Evolutionary conservation across 2,797 vertebrate species (phyloP).

Genomic region (Clarias platycephalus): DNA sequence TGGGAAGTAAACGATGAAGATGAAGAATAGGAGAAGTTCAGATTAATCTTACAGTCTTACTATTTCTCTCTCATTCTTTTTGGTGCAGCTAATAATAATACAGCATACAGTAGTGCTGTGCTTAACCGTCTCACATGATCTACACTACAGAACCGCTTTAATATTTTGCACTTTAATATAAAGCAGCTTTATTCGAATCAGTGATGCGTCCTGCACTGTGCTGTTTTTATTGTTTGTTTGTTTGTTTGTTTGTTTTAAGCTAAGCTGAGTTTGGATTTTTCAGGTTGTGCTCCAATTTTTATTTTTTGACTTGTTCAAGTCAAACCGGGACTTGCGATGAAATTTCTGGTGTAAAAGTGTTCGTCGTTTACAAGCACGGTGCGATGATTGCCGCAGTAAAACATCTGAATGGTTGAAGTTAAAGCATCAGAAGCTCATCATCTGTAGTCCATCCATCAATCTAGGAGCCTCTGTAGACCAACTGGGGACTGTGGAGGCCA

Average conservation of each 20-base stretch:
- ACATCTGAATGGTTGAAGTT: too few relatives aligned
- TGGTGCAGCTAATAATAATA: constrained; percentile 4
- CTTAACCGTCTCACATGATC: neutral
- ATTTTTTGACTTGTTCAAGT: too few relatives aligned
- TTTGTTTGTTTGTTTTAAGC: too few relatives aligned
- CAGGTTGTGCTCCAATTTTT: neutral
- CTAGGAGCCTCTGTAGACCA: too few relatives aligned
- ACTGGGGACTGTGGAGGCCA: too few relatives aligned
- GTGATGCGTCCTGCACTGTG: neutral
- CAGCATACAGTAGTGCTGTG: neutral
- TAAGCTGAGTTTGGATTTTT: neutral
- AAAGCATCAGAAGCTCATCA: too few relatives aligned
- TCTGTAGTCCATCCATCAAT: too few relatives aligned
- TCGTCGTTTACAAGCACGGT: too few relatives aligned
- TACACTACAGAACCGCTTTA: constrained; percentile 1
- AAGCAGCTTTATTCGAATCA: constrained; percentile 4
- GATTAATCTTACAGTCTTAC: constrained; percentile 38
- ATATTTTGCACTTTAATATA: constrained; percentile 30
- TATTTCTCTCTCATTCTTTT: constrained; percentile 9
- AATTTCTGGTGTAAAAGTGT: too few relatives aligned
- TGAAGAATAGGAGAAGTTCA: constrained; percentile 46
- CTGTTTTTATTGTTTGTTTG: neutral
- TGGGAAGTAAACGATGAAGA: constrained; percentile 39
- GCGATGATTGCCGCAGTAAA: too few relatives aligned
- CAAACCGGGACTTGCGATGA: too few relatives aligned